Evolutionary conservation across 2,113 vertebrate species (phyloP), one percentile per base, ranked within the genome.

Genomic region (Hypanus sabinus): DNA sequence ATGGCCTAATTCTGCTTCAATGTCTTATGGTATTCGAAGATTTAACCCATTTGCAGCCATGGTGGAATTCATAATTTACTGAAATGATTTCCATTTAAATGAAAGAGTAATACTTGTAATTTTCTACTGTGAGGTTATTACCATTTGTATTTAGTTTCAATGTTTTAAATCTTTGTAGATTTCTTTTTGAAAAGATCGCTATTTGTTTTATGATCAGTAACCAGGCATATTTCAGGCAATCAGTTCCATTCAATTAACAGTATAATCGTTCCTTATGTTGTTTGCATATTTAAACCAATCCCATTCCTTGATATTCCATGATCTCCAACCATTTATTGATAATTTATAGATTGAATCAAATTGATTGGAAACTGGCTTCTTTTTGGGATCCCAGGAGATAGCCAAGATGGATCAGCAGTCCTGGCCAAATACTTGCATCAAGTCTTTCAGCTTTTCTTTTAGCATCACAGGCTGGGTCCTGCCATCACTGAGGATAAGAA

Each of bases 231-330:
- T 55, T 55, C 46, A 85, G 81, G 81, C 22, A 85, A 55, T 85
- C 81, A 85, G 20, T 22, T 24, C 6, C 22, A 85, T 85, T 85
- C 22, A 85, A 57, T 85, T 85, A 85, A 22, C 11, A 85, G 22
- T 85, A 3, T 46, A 55, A 0, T 57, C 46, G 8, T 57, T 27
- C 81, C 9, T 18, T 5, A 0, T n/a, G 27, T 88, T 24, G 30
- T n/a, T 88, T 88, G 60, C 5, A 88, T n/a, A 88, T 62, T 62
- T 88, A 88, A 88, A 88, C 27, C 83, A 88, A 83, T 83, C 55
- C 36, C 38, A 83, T 81, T 5, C 36, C 46, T 46, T 46, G 46
- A 46, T 46, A 46, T 16, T 70, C 14, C 68, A 70, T 16, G 11
- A 18, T 18, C 14, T 18, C 18, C 68, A 70, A 18, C 12, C 8